These are phyloP conservation scores for Pachyseris speciosa DNA, from an alignment of 64 coral and sea anemone species.

Conservation along the genomic window DNA sequence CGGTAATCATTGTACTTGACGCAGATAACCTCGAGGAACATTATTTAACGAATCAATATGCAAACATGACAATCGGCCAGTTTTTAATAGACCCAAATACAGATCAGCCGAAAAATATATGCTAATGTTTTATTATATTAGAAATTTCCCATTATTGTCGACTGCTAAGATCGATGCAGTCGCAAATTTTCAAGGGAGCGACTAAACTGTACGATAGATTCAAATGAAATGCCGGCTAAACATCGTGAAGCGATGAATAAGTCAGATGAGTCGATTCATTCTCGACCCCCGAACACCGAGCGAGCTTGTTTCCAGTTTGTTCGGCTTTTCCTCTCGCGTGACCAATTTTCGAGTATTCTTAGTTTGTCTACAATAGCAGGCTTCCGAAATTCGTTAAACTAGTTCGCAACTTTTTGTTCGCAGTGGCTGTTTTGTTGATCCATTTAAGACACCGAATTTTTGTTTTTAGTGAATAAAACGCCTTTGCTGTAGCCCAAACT, in stretches of 20 bases:
- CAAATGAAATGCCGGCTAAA: too few species aligned
- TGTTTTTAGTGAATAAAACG: neutral
- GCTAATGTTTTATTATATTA: neutral
- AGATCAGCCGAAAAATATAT: neutral
- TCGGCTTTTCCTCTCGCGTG: neutral
- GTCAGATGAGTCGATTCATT: too few species aligned
- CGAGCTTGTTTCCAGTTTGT: neutral
- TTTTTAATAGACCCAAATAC: neutral
- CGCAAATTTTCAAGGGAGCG: neutral
- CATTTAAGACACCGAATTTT: neutral
- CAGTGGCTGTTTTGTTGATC: neutral
- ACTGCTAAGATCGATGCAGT: neutral
- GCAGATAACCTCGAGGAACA: neutral
- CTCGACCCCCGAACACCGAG: too few species aligned
- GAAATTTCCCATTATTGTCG: neutral
- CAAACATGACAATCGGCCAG: neutral
- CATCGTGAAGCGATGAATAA: too few species aligned
- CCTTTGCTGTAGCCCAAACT: neutral
- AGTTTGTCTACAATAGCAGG: slow-evolving; percentile 10
- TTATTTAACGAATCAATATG: too few species aligned
- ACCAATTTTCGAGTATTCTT: neutral
- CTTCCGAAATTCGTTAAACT: neutral
- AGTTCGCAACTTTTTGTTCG: neutral
- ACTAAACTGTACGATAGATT: too few species aligned
- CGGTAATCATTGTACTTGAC: neutral